Evolutionary conservation across 2,888 invertebrate genomes (phyloP).

Genomic region (Eilema sororculum): DNA sequence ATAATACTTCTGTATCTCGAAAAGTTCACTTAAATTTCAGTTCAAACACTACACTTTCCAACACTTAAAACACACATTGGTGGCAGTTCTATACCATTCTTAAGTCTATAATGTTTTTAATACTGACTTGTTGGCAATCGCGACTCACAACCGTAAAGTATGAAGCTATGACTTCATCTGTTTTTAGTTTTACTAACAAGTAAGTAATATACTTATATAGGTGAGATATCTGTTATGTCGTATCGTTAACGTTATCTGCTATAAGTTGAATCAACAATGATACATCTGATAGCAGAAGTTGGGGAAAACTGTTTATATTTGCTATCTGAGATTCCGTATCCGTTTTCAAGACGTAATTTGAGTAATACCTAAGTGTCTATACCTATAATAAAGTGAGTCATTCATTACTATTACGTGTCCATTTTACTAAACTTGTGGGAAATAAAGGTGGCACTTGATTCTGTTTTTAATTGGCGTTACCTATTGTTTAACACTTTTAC

Average conservation of each 20-base stretch:
- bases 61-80: neutral
- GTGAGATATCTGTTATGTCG: neutral
- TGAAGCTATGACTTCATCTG: neutral
- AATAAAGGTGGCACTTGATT: neutral
- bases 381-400: neutral
- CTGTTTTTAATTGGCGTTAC: too few relatives aligned
- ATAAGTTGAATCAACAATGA: slow-evolving; percentile 7
- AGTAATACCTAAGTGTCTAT: neutral
- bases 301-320: neutral
- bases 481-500: too few relatives aligned
- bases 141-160: neutral
- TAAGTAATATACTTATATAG: neutral
- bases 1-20: neutral
- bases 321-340: neutral
- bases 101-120: neutral
- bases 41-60: neutral
- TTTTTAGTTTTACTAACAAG: neutral
- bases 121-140: neutral
- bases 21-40: neutral
- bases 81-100: slow-evolving; percentile 3
- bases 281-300: neutral
- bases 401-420: neutral
- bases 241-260: neutral
- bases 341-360: neutral
- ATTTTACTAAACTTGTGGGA: neutral